These are phyloP conservation scores for Drosophila triauraria DNA, from an alignment of 1,140 invertebrate genomes.

Conservation along the genomic window DNA sequence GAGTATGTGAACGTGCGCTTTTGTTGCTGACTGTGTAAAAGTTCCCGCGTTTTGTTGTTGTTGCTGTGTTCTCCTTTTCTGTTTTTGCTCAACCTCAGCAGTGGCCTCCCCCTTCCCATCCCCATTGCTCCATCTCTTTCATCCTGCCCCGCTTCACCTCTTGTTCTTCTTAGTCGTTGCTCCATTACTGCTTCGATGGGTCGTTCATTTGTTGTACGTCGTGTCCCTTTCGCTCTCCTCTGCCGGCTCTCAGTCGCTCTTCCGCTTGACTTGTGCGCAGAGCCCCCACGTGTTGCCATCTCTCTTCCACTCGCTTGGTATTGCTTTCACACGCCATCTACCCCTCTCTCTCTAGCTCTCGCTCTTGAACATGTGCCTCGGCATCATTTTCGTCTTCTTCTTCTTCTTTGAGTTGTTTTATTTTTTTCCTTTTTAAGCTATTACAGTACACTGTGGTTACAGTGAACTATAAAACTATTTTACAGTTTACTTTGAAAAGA, in stretches of 20 bases:
- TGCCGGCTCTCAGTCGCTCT: slow-evolving; percentile 15
- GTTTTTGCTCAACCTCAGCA: slow-evolving; percentile 53
- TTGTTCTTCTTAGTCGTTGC: slow-evolving; percentile 26
- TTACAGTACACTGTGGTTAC: slow-evolving; percentile 48
- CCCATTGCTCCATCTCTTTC: slow-evolving; percentile 27
- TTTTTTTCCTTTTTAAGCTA: slow-evolving; percentile 36
- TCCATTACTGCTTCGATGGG: slow-evolving; percentile 44
- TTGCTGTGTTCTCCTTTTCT: slow-evolving; percentile 48
- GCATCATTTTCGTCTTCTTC: slow-evolving; percentile 42
- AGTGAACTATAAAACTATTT: neutral
- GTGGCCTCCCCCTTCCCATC: slow-evolving; percentile 6
- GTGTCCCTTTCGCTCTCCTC: neutral
- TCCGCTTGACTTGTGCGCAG: slow-evolving; percentile 50
- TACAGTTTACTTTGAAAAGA: neutral
- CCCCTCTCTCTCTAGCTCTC: slow-evolving; percentile 35
- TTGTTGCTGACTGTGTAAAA: slow-evolving; percentile 41
- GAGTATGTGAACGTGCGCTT: neutral
- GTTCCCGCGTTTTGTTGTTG: slow-evolving; percentile 51
- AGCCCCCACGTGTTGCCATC: slow-evolving; percentile 21
- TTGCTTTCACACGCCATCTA: slow-evolving; percentile 7
- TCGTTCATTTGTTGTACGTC: slow-evolving; percentile 36
- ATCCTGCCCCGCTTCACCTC: slow-evolving; percentile 9
- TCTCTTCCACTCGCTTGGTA: slow-evolving; percentile 6
- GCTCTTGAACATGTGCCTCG: slow-evolving; percentile 46
- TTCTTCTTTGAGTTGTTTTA: slow-evolving; percentile 53